Evolutionary conservation across 2,113 vertebrate species (phyloP).

Genomic region (Oxyruncus cristatus): DNA sequence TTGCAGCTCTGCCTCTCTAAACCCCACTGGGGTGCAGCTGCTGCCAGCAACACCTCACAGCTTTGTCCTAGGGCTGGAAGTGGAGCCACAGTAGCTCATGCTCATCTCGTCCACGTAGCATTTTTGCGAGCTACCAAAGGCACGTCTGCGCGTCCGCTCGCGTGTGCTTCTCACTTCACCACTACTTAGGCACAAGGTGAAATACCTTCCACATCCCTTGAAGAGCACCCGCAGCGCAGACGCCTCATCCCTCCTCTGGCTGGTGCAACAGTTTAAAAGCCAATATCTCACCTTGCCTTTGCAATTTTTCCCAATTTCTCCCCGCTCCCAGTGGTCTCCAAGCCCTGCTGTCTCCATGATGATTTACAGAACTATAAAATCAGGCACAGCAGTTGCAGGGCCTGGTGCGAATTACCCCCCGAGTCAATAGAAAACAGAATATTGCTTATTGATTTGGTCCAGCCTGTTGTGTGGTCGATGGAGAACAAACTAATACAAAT

Average conservation of each 20-base stretch:
- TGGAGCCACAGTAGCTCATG: rapidly evolving
- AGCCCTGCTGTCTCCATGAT: not conserved
- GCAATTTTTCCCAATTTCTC: not conserved
- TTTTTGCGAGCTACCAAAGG: not conserved
- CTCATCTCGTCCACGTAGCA: rapidly evolving
- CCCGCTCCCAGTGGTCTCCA: not conserved
- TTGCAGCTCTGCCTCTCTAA: not conserved
- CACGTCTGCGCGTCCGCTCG: rapidly evolving
- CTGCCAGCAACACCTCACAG: not conserved
- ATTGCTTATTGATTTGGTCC: constrained; percentile 76
- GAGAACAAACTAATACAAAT: constrained; percentile 75
- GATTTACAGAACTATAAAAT: constrained; percentile 20
- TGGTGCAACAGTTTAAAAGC: not conserved
- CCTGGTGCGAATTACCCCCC: constrained; percentile 10
- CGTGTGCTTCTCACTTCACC: not conserved
- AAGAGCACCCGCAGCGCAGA: not conserved
- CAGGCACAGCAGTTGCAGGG: not conserved
- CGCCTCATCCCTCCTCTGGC: not conserved
- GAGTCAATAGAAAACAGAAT: constrained; percentile 70
- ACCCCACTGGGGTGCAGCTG: rapidly evolving
- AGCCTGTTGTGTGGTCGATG: constrained; percentile 53
- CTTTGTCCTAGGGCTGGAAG: not conserved
- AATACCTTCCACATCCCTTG: not conserved
- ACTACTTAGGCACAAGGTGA: not conserved
- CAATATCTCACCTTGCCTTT: not conserved